Conservation (phyloP, 2,113 vertebrate genomes). For the Channa argus region DNA sequence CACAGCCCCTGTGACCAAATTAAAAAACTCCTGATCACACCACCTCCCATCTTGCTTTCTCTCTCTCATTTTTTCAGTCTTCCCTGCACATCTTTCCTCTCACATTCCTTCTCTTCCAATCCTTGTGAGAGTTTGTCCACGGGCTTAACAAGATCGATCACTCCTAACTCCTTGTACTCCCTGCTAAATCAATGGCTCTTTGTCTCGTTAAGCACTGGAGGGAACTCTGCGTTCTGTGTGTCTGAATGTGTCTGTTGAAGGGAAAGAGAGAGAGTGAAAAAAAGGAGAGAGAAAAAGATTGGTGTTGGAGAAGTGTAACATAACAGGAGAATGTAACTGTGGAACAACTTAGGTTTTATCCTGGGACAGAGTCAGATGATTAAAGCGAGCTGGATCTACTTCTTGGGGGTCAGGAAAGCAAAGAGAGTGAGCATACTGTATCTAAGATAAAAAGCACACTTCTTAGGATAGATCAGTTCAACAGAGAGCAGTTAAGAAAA, state of each 20-base stretch:
- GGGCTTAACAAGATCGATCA: slow-evolving; percentile 74
- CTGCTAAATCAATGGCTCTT: slow-evolving; percentile 75
- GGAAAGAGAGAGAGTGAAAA: slow-evolving; percentile 15
- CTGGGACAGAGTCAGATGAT: slow-evolving; percentile 45
- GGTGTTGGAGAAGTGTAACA: slow-evolving; percentile 38
- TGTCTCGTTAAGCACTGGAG: slow-evolving; percentile 67
- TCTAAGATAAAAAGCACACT: slow-evolving; percentile 41
- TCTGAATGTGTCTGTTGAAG: slow-evolving; percentile 15
- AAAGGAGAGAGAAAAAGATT: slow-evolving; percentile 6
- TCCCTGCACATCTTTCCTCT: slow-evolving; percentile 18
- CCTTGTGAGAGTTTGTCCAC: slow-evolving; percentile 53
- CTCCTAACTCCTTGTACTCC: slow-evolving; percentile 69
- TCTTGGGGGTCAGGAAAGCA: slow-evolving; percentile 38
- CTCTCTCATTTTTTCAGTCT: slow-evolving; percentile 11
- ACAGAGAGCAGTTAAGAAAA: slow-evolving; percentile 38
- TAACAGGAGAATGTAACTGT: slow-evolving; percentile 28
- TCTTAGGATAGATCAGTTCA: slow-evolving; percentile 41
- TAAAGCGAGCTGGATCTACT: slow-evolving; percentile 49
- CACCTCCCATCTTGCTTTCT: slow-evolving; percentile 26
- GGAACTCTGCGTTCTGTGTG: slow-evolving; percentile 28
- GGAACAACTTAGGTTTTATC: slow-evolving; percentile 50
- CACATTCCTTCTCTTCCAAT: slow-evolving; percentile 31
- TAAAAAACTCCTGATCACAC: slow-evolving; percentile 44
- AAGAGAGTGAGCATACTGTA: slow-evolving; percentile 7
- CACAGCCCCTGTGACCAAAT: slow-evolving; percentile 53